Evolutionary conservation across 2,797 vertebrate species (phyloP), one percentile per base, ranked within the genome.

Genomic region (Paguma larvata): DNA sequence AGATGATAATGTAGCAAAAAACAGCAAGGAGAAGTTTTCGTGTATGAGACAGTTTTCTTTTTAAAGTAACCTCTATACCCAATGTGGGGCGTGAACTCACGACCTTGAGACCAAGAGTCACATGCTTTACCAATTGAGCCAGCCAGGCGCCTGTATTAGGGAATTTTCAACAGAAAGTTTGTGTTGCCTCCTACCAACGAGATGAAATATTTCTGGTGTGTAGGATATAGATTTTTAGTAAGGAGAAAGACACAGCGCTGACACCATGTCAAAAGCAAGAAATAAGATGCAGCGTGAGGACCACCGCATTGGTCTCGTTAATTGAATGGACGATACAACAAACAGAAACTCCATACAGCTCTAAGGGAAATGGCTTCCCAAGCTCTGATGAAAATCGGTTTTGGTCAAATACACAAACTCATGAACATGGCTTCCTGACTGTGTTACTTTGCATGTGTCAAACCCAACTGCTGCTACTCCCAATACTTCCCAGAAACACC

Each of bases 401-500:
- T 30, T 15, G 82, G 62, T 79, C 7, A 68, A 51, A 78, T 41
- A 44, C 32, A 14, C 14, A 75, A 56, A 23, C 46, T 68, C 3
- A 21, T 1, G 16, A 51, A 44, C 32, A 18, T 10, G 16, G 59
- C 41, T 79, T 72, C 30, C 44, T 21, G 51, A 15, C 63, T 32
- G 53, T 9, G 18, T 41, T 16, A 12, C n/a, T 19, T 19, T 51
- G 11, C 63, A 1, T 8, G 23, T 0, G 10, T 11, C 27, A 30
- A 1, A 59, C 12, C 5, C 9, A 56, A 32, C 70, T 53, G 70
- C 68, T 25, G 34, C 51, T 27, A 0, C 3, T 27, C 25, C 62
- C 19, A 0, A 63, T 7, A n/a, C 25, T 0, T 59, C 62, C 12
- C 0, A 27, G 56, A 41, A n/a, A 51, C 34, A 18, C 2, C 16